Conservation (phyloP, 1,140 invertebrate genomes). For the Drosophila repletoides region DNA sequence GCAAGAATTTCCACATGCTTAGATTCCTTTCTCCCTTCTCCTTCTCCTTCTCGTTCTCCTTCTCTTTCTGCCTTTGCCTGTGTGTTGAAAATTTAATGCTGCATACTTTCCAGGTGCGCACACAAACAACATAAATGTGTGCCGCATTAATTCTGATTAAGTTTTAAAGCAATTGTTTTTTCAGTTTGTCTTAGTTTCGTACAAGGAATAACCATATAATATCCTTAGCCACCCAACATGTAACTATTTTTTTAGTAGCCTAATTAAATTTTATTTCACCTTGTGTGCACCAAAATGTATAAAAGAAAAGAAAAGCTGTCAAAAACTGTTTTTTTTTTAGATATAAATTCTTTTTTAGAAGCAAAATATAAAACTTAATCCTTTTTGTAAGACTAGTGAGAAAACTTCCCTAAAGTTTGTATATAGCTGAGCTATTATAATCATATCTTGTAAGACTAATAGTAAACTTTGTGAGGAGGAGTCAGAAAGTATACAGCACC, state of each 20-base stretch:
- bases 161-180: slow-evolving; percentile 19
- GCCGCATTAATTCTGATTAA: slow-evolving; percentile 36
- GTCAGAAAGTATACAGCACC: too few species aligned
- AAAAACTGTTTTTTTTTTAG: too few species aligned
- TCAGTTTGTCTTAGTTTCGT: slow-evolving; percentile 14
- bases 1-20: slow-evolving; percentile 21
- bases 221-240: not conserved
- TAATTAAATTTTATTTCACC: slow-evolving; percentile 13
- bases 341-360: too few species aligned
- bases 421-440: too few species aligned
- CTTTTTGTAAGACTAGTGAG: too few species aligned
- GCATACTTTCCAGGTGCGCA: slow-evolving; percentile 40
- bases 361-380: too few species aligned
- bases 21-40: not conserved
- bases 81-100: slow-evolving; percentile 44
- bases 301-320: not conserved
- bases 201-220: slow-evolving; percentile 3
- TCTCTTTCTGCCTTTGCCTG: not conserved
- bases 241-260: not conserved
- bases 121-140: slow-evolving; percentile 2
- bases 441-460: too few species aligned
- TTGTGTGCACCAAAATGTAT: not conserved
- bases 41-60: not conserved
- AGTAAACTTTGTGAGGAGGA: too few species aligned
- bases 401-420: too few species aligned